Conservation (phyloP, 2,888 invertebrate genomes). For the Pollenia angustigena region DNA sequence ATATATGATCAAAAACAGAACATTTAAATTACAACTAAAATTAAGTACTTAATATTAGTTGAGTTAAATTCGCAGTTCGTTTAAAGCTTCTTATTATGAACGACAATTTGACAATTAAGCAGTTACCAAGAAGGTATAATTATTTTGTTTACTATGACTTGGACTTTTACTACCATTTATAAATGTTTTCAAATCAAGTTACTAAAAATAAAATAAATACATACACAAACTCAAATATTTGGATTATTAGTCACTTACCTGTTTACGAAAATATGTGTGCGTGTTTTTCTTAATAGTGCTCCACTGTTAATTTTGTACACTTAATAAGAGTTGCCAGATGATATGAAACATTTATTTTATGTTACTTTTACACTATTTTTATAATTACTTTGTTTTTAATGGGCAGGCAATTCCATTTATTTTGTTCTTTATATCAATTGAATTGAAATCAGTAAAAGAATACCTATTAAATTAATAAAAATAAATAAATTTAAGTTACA, state of each 20-base stretch:
- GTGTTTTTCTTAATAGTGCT: neutral
- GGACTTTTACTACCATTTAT: no score
- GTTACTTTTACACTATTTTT: constrained; percentile 19
- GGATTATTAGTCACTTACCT: constrained; percentile 20
- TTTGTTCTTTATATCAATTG: neutral
- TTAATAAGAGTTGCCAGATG: constrained; percentile 19
- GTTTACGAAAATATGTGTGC: constrained; percentile 21
- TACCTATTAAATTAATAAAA: neutral
- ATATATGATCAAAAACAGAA: no score
- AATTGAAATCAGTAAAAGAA: neutral
- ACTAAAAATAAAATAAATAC: neutral
- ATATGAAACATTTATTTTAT: constrained; percentile 25
- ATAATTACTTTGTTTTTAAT: constrained; percentile 3
- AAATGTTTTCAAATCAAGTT: neutral
- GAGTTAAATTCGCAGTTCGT: no score
- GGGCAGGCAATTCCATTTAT: constrained; percentile 23
- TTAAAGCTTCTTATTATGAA: no score
- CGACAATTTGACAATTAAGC: no score
- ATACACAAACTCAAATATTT: neutral
- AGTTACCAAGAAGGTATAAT: no score
- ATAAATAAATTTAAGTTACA: neutral
- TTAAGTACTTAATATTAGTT: no score
- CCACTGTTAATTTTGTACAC: constrained; percentile 25
- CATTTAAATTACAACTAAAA: no score
- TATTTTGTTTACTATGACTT: no score